Conservation (phyloP, 2,113 vertebrate species). For the Hemichromis elongatus region DNA sequence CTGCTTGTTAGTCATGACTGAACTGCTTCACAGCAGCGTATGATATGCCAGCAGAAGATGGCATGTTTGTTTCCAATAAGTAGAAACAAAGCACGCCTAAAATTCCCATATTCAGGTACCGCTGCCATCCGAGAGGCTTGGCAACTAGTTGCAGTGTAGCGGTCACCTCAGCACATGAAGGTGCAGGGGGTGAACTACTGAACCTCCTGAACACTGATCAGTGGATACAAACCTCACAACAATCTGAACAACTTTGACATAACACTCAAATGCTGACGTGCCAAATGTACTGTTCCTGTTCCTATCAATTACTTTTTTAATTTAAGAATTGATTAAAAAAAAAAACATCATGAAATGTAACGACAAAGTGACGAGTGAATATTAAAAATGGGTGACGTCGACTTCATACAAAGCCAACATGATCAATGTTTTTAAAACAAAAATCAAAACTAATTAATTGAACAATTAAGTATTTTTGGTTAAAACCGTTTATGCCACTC, state of each 20-base stretch:
- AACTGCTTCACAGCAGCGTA: background rate
- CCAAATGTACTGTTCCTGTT: background rate
- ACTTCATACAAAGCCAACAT: background rate
- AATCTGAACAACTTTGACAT: background rate
- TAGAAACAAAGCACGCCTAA: fast-evolving
- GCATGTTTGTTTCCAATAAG: background rate
- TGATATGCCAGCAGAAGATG: background rate
- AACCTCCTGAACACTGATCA: background rate
- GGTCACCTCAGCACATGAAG: background rate
- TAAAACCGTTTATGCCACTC: background rate
- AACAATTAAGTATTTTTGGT: background rate
- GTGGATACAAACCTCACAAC: background rate
- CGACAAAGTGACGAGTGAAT: background rate
- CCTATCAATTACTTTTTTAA: background rate
- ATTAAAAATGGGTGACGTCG: background rate
- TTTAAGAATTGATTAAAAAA: background rate
- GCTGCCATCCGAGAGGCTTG: background rate
- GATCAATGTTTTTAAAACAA: background rate
- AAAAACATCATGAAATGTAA: background rate
- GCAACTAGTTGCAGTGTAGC: background rate
- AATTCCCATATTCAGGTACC: background rate
- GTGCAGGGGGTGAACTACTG: background rate
- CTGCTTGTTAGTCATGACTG: background rate
- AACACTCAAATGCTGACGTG: background rate
- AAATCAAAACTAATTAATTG: background rate